Evolutionary conservation across 2,113 vertebrate genomes (phyloP).

Genomic region (Mesocricetus auratus): DNA sequence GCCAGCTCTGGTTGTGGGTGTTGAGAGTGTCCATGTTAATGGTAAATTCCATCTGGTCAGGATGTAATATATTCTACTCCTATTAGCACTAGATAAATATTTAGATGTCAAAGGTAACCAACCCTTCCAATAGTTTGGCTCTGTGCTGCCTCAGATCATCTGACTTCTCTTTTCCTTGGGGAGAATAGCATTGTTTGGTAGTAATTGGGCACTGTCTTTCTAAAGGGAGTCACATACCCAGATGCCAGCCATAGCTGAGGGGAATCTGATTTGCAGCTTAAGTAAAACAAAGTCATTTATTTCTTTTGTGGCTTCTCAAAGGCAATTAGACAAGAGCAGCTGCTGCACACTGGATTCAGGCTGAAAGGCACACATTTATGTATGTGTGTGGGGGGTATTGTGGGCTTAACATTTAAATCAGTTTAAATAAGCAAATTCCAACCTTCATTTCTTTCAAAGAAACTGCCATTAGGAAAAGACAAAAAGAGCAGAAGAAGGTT

Average conservation of each 20-base stretch:
- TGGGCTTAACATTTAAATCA: constrained; percentile 38
- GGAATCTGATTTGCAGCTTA: constrained; percentile 74
- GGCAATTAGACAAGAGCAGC: constrained; percentile 62
- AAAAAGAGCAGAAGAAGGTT: background rate
- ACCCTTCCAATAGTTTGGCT: background rate
- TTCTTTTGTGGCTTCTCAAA: constrained; percentile 68
- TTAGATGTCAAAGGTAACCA: constrained; percentile 38
- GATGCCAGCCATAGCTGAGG: constrained; percentile 66
- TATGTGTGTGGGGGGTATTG: background rate
- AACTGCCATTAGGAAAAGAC: constrained; percentile 4
- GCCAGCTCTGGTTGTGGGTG: background rate
- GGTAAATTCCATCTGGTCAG: background rate
- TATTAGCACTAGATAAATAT: constrained; percentile 58
- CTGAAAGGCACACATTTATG: background rate
- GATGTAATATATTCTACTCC: background rate
- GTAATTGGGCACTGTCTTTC: constrained; percentile 69
- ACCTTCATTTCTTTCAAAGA: constrained; percentile 63
- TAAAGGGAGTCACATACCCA: background rate
- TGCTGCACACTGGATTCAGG: constrained; percentile 62
- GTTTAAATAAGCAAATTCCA: constrained; percentile 40
- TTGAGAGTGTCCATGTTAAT: background rate
- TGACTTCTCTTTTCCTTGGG: constrained; percentile 59
- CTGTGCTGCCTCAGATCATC: background rate
- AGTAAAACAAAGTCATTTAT: constrained; percentile 75
- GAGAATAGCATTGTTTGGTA: constrained; percentile 7